phyloP scores from a whole-genome alignment of 1,140 invertebrate genomes.

The Pseudachorutes palmiensis region DNA sequence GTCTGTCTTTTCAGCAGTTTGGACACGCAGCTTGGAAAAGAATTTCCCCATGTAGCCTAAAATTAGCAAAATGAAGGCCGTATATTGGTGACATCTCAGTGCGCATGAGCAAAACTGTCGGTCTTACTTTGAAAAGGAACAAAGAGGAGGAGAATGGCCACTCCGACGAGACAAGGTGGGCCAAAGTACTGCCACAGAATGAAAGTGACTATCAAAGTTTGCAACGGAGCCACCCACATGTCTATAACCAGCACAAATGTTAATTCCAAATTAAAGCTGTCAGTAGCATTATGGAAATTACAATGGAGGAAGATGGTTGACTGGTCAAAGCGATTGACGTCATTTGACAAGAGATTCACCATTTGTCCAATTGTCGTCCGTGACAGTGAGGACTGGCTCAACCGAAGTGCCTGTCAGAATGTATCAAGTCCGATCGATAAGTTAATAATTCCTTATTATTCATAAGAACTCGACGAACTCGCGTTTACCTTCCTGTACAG shows the following conservation, averaged over 20 bases:
- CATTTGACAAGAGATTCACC: slow-evolving; percentile 44
- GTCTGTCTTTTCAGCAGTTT: slow-evolving; percentile 46
- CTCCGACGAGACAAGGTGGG: slow-evolving; percentile 46
- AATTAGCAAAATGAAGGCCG: slow-evolving; percentile 11
- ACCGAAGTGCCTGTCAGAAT: slow-evolving; percentile 47
- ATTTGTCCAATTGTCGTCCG: slow-evolving; percentile 51
- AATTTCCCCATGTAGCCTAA: slow-evolving; percentile 44
- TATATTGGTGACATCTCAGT: background rate
- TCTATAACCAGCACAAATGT: no score
- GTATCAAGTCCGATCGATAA: background rate
- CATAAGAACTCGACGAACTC: slow-evolving; percentile 1
- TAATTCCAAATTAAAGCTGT: no score
- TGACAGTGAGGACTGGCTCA: slow-evolving; percentile 42
- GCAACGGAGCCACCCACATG: slow-evolving; percentile 48
- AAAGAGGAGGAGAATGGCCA: slow-evolving; percentile 47
- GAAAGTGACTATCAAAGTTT: slow-evolving; percentile 43
- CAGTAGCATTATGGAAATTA: background rate
- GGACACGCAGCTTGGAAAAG: slow-evolving; percentile 41
- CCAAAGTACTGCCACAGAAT: slow-evolving; percentile 48
- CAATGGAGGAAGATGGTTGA: slow-evolving; percentile 46
- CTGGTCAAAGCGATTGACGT: slow-evolving; percentile 49
- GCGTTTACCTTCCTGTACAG: slow-evolving; percentile 51
- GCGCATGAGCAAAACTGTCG: background rate
- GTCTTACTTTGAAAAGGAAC: slow-evolving; percentile 46
- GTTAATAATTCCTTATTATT: background rate